Evolutionary conservation across 2,113 vertebrate species (phyloP).

Genomic region (Cavia aperea): DNA sequence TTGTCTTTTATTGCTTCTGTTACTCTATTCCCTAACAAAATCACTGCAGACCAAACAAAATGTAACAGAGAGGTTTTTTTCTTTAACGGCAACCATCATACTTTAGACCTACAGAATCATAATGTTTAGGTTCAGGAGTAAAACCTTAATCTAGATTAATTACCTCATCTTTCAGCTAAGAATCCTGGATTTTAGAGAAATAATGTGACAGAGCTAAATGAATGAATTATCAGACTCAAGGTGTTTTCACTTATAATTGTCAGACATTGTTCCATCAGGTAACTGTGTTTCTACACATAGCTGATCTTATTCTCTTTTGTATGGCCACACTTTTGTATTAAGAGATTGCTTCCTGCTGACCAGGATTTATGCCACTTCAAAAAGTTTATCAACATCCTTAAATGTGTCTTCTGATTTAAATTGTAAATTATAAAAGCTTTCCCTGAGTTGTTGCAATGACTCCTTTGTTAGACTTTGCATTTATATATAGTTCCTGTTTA

Average conservation of each 20-base stretch:
- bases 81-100: not conserved
- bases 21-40: not conserved
- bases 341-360: not conserved
- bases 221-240: not conserved
- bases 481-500: not conserved
- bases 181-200: constrained; percentile 11
- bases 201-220: not conserved
- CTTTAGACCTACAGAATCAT: constrained; percentile 5
- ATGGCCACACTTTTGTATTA: not conserved
- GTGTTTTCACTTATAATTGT: not conserved
- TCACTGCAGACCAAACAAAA: not conserved
- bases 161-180: not conserved
- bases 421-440: not conserved
- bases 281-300: not conserved
- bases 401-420: not conserved
- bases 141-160: constrained; percentile 3
- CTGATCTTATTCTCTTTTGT: not conserved
- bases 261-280: not conserved
- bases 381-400: not conserved
- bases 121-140: not conserved
- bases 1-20: not conserved
- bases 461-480: constrained; percentile 13
- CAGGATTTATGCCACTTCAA: not conserved
- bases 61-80: not conserved
- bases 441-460: not conserved